These are phyloP conservation scores for Eupeodes luniger DNA, from an alignment of 2,888 invertebrate species.

Conservation along the genomic window DNA sequence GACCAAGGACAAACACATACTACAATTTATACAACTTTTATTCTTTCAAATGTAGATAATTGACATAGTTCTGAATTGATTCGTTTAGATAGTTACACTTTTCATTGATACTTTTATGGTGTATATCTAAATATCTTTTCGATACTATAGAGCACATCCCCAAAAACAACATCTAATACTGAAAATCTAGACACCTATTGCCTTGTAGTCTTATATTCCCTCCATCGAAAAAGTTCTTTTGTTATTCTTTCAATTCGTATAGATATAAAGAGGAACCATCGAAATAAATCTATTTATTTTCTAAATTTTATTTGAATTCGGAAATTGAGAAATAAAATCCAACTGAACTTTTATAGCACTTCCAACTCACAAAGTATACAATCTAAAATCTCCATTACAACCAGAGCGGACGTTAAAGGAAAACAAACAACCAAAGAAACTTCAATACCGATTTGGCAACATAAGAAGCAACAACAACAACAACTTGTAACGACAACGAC, in stretches of 20 bases:
- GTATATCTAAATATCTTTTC: neutral
- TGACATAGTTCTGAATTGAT: neutral
- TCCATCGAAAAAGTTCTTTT: slow-evolving; percentile 17
- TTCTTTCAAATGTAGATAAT: neutral
- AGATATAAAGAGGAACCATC: slow-evolving; percentile 20
- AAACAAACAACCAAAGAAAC: neutral
- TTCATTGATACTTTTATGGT: neutral
- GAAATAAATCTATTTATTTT: slow-evolving; percentile 28
- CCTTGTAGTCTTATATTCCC: neutral
- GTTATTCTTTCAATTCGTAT: slow-evolving; percentile 6
- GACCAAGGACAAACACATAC: too few species aligned
- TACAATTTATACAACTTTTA: too few species aligned
- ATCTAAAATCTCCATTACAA: slow-evolving; percentile 56
- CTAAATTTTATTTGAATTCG: slow-evolving; percentile 45
- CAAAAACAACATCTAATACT: too few species aligned
- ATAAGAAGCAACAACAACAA: neutral
- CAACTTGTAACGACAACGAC: slow-evolving; percentile 11
- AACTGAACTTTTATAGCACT: slow-evolving; percentile 61
- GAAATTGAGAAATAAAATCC: slow-evolving; percentile 53
- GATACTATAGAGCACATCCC: neutral
- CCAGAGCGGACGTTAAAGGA: neutral
- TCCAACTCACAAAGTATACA: slow-evolving; percentile 48
- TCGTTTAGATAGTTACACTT: neutral
- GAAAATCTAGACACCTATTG: neutral
- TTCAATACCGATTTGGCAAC: neutral